Evolutionary conservation across 2,888 invertebrate genomes (phyloP).

Genomic region (Monopis laevigella): DNA sequence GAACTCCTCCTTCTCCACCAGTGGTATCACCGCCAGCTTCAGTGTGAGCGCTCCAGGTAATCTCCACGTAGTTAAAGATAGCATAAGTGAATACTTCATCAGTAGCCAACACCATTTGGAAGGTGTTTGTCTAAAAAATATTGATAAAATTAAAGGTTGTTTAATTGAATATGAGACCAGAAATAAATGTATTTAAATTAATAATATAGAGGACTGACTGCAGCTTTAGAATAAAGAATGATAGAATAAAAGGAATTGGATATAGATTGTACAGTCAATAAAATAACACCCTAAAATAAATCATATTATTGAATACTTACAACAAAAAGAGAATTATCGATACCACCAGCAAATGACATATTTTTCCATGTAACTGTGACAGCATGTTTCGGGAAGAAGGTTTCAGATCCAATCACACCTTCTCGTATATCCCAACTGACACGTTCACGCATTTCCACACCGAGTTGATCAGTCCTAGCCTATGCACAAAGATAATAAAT

Average conservation of each 20-base stretch:
- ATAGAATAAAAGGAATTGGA: too few species aligned
- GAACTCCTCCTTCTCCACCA: slow-evolving; percentile 85
- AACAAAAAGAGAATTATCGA: slow-evolving; percentile 77
- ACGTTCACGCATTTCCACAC: slow-evolving; percentile 86
- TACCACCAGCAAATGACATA: slow-evolving; percentile 91
- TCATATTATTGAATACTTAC: too few species aligned
- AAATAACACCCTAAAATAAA: too few species aligned
- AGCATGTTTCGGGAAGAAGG: slow-evolving; percentile 91
- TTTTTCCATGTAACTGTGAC: slow-evolving; percentile 96
- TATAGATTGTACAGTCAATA: too few species aligned
- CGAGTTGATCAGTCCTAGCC: slow-evolving; percentile 82
- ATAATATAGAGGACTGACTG: too few species aligned
- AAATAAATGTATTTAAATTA: too few species aligned
- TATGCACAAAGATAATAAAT: slow-evolving; percentile 24
- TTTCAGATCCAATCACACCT: slow-evolving; percentile 90
- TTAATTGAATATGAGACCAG: too few species aligned
- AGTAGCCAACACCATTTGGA: slow-evolving; percentile 92
- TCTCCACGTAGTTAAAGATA: slow-evolving; percentile 92
- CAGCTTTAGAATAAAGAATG: too few species aligned
- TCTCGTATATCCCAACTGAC: slow-evolving; percentile 89
- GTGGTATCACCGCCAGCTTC: slow-evolving; percentile 91
- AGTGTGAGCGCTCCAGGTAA: slow-evolving; percentile 92
- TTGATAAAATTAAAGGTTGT: background rate
- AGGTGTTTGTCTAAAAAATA: slow-evolving; percentile 85
- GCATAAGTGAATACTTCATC: slow-evolving; percentile 95